Evolutionary conservation across 2,888 invertebrate genomes (phyloP), one percentile per base, ranked within the genome.

Genomic region (Caenorhabditis sp.): DNA sequence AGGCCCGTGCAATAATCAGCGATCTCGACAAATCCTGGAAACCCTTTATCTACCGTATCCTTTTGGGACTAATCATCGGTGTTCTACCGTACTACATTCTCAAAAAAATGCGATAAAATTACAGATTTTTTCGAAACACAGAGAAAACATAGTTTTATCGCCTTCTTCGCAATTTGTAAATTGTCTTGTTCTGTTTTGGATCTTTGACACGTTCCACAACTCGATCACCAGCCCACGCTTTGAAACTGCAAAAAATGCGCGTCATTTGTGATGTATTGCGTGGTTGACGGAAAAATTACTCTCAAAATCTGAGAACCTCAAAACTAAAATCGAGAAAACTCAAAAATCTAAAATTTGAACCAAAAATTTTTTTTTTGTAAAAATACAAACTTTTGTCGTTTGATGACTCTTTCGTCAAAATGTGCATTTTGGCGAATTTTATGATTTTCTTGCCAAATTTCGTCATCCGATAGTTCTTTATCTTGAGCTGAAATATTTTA

Each of bases 1-100:
- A 59, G 59, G 59, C 27, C 8, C 17, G 24, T 21, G 66, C 60
- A 51, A 31, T 69, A 19, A 69, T 74, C 43, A 17, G 5, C 1
- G 37, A 69, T 21, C 17, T 74, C 36, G 68, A 74, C 54, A 69
- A 69, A 26, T 74, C 74, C 1, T 74, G 74, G 74, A 66, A 64
- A 59, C 74, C 74, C 5, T 69, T 43, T 61, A 65, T 74, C 36
- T 61, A 63, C 57, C 63, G 69, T 10, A 53, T 69, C n/a, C 23
- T 64, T 1, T 58, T 74, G 26, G 69, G 63, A 26, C 10, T 66
- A 36, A 36, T 74, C 14, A 54, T 74, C 51, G 74, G 69, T 23
- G 61, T 69, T 43, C 24, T 74, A 12, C 69, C 74, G 4, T 73
- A 68, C 49, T 68, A 68, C n/a, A 19, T 65, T 26, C 37, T 72